Evolutionary conservation across 1,140 invertebrate species (phyloP).

Genomic region (Heliothis subflexa): DNA sequence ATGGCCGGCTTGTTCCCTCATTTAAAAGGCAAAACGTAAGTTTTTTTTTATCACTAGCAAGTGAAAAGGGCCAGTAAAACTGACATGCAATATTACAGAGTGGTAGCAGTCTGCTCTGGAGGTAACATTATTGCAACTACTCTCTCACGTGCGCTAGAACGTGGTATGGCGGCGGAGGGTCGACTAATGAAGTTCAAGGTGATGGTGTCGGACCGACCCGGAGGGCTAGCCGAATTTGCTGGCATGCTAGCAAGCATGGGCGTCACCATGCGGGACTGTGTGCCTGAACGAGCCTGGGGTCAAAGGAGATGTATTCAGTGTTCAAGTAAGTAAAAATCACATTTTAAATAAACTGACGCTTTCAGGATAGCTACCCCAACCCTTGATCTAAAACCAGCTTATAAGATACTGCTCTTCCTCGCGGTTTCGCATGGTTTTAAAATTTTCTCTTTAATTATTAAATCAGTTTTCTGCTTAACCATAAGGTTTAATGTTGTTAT

Average conservation of each 20-base stretch:
- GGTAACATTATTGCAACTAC: constrained; percentile 98
- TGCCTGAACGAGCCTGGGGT: constrained; percentile 98
- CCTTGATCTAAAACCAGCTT: too few species aligned
- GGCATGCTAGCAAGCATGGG: constrained; percentile 90
- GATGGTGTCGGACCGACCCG: constrained; percentile 94
- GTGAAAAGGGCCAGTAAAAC: background rate
- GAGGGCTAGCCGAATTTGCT: constrained; percentile 91
- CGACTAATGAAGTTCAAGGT: constrained; percentile 94
- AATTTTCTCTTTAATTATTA: too few species aligned
- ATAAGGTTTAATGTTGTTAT: too few species aligned
- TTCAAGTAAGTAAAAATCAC: background rate
- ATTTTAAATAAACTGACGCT: too few species aligned
- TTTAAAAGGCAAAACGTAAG: constrained; percentile 94
- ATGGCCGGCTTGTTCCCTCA: constrained; percentile 94
- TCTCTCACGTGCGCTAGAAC: constrained; percentile 94
- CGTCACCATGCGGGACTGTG: constrained; percentile 96
- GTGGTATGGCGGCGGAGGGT: constrained; percentile 95
- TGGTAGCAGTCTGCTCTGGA: constrained; percentile 81
- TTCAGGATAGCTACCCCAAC: background rate
- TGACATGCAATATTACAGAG: constrained; percentile 4
- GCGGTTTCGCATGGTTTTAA: too few species aligned
- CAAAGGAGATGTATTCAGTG: constrained; percentile 89
- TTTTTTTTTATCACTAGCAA: background rate
- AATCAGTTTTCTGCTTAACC: too few species aligned
- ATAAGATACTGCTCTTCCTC: too few species aligned